Percentiles rank a stretch among this genome's conserved stretches.
Evolutionary conservation across 2,797 vertebrate genomes (phyloP).

Genomic region (Myotis pilosus): DNA sequence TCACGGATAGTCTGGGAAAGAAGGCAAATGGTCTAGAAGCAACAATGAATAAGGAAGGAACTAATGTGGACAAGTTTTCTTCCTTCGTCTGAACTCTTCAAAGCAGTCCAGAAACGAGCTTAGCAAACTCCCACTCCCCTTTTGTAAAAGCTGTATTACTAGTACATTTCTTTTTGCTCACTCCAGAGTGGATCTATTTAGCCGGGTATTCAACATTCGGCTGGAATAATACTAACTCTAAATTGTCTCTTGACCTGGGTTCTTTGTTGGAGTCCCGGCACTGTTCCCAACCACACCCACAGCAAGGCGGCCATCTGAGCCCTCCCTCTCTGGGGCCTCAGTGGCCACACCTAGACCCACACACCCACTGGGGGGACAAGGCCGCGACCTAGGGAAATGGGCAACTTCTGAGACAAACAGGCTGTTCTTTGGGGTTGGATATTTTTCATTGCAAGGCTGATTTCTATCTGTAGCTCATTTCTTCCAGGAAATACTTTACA

Average conservation of each 20-base stretch:
- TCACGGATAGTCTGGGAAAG: background rate
- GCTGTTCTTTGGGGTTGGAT: background rate
- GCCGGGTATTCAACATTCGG: background rate
- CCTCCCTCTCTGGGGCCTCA: background rate
- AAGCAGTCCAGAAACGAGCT: background rate
- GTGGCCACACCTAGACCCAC: background rate
- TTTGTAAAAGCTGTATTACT: background rate
- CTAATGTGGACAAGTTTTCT: background rate
- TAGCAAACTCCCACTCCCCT: background rate
- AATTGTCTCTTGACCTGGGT: background rate
- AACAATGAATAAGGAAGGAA: background rate
- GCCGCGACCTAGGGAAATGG: background rate
- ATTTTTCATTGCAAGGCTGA: slow-evolving; percentile 33
- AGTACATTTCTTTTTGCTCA: background rate
- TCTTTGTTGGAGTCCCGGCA: background rate
- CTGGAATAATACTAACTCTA: background rate
- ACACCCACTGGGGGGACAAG: background rate
- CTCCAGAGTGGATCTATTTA: background rate
- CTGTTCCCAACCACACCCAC: background rate
- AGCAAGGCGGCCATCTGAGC: background rate
- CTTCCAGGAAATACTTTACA: slow-evolving; percentile 47
- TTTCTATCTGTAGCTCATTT: slow-evolving; percentile 48
- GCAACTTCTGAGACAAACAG: slow-evolving; percentile 2
- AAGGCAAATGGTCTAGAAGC: background rate
- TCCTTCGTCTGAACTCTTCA: background rate